Base-by-base conservation (phyloP, 2,113 vertebrate genomes). In the Oophaga pumilio region DNA sequence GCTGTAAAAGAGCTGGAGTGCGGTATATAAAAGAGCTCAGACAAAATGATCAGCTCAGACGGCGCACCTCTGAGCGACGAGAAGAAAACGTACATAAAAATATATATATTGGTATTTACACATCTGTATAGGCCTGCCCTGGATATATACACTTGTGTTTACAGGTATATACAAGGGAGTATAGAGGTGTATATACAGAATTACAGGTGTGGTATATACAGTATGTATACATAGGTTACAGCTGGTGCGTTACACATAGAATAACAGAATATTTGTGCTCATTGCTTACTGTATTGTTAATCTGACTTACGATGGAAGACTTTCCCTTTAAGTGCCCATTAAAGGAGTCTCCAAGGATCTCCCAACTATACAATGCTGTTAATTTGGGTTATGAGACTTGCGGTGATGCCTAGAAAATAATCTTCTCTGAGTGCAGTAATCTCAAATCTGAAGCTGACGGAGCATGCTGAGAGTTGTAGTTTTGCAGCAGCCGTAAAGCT, bases 401-500 rank as follows among this genome's bases (percentile, higher is more conserved):
- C 4, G 33, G 33, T 33, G 33, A 33, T 33, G 33, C 33, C 33
- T 33, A 4, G 33, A 33, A 33, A 2, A 33, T 33, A 33, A 33
- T 33, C 33, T 33, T n/a, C n/a, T n/a, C n/a, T n/a, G n/a, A n/a
- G n/a, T n/a, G n/a, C n/a, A n/a, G n/a, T n/a, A n/a, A 33, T 33
- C 33, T 33, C 33, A 33, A 33, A 33, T 33, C 33, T 33, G 33
- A 1, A 33, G 8, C 52, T 53, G 52, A 43, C 60, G 1, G 64
- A 8, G 24, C 11, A 8, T 13, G 66, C 28, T 43, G 33, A 15
- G n/a, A 18, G 28, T 74, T 74, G 71, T 49, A 49, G 26, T 71
- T 33, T 1, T 17, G 5, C 26, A 15, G 8, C 3, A 17, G 2
- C 0, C 1, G 7, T 24, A 26, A 1, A 0, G 5, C 22, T 22